Evolutionary conservation across 2,113 vertebrate genomes (phyloP).

Genomic region (Brienomyrus longianalis): DNA sequence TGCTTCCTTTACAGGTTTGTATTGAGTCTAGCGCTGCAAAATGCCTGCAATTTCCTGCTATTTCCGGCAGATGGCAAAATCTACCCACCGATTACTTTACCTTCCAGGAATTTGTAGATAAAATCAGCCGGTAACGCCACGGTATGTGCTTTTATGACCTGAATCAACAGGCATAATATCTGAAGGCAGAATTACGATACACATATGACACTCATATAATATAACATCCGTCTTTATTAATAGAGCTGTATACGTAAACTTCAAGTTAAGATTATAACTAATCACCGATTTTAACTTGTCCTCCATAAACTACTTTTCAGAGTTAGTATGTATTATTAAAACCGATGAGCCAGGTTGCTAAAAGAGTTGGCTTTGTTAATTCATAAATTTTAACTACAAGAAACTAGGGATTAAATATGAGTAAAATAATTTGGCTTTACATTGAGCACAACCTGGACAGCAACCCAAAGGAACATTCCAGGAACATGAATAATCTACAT

Average conservation of each 20-base stretch:
- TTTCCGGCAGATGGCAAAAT: slow-evolving; percentile 10
- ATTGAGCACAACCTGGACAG: neutral
- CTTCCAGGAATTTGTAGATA: neutral
- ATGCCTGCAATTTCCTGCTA: neutral
- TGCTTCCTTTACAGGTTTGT: neutral
- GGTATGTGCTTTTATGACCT: neutral
- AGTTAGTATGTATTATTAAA: neutral
- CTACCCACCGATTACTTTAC: neutral
- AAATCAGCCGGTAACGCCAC: neutral
- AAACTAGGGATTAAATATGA: neutral
- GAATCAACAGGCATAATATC: neutral
- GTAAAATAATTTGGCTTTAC: neutral
- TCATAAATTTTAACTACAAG: neutral
- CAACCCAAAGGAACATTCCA: neutral
- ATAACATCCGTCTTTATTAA: neutral
- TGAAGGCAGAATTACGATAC: neutral
- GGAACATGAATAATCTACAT: neutral
- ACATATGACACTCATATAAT: neutral
- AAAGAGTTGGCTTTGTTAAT: neutral
- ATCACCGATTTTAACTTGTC: neutral
- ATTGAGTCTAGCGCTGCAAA: neutral
- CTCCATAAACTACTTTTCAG: neutral
- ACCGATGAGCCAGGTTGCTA: neutral
- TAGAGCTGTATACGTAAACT: neutral
- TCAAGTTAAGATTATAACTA: neutral